Evolutionary conservation across 2,113 vertebrate species (phyloP).

Genomic region (Laticauda laticaudata): DNA sequence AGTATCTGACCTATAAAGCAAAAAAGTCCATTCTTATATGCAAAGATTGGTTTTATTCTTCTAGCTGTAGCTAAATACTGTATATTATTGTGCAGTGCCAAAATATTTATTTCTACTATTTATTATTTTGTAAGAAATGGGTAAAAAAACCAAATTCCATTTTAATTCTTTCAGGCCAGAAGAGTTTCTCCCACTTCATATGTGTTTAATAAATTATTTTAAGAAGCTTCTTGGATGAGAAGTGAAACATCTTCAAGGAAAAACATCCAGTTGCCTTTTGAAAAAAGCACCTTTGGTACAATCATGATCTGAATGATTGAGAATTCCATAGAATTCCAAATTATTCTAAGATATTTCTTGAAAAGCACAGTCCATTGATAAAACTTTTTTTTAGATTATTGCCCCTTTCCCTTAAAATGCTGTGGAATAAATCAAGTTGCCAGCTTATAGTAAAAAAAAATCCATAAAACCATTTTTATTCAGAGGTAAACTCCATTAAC

Average conservation of each 20-base stretch:
- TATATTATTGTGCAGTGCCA: not conserved
- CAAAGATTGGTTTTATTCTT: not conserved
- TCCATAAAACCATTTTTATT: not conserved
- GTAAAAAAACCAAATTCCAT: not conserved
- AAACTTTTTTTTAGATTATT: not conserved
- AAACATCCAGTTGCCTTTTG: not conserved
- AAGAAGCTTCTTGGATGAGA: not conserved
- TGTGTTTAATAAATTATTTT: not conserved
- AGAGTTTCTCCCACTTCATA: not conserved
- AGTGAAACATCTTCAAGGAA: not conserved
- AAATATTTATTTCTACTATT: not conserved
- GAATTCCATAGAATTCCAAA: not conserved
- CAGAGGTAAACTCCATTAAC: not conserved
- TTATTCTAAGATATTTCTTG: not conserved
- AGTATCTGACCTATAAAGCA: slow-evolving; percentile 80
- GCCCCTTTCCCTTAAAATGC: not conserved
- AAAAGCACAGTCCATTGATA: not conserved
- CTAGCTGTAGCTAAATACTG: not conserved
- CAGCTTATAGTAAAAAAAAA: not conserved
- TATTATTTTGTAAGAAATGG: not conserved
- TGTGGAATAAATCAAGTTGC: not conserved
- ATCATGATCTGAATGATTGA: not conserved
- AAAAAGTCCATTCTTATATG: slow-evolving; percentile 30
- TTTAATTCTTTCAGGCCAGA: not conserved
- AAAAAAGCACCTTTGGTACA: not conserved